A percentile compares a stretch with the other conserved stretches of the same genome.
Evolutionary conservation across 2,888 invertebrate species (phyloP).

Genomic region (Cephonodes hylas): DNA sequence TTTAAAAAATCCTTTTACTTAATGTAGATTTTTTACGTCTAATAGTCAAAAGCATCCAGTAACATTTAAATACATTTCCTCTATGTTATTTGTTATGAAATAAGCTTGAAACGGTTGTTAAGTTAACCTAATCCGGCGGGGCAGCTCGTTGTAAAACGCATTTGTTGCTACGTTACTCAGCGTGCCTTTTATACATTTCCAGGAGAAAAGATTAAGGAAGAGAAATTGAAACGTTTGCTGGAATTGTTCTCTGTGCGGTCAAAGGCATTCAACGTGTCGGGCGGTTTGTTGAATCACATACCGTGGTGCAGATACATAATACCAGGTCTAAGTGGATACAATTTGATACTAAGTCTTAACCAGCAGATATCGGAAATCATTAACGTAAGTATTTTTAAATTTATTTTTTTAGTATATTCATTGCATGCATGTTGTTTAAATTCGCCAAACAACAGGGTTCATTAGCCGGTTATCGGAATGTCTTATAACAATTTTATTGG

Average conservation of each 20-base stretch:
- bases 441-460: no score
- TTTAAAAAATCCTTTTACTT: no score
- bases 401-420: not conserved
- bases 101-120: not conserved
- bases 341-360: constrained; percentile 72
- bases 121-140: not conserved
- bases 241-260: constrained; percentile 51
- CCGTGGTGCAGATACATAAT: constrained; percentile 85
- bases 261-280: constrained; percentile 82
- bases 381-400: constrained; percentile 42
- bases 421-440: no score
- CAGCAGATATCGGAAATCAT: constrained; percentile 79
- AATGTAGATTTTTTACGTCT: no score
- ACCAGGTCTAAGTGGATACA: constrained; percentile 83
- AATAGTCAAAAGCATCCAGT: no score
- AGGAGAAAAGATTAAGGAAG: constrained; percentile 82
- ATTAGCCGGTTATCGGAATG: no score
- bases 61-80: not conserved
- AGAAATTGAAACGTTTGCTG: constrained; percentile 60
- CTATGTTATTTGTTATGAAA: not conserved
- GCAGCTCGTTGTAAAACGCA: not conserved
- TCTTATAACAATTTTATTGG: no score
- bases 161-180: not conserved
- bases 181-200: constrained; percentile 19
- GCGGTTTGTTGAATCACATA: constrained; percentile 85